phyloP scores from a whole-genome alignment of 2,888 invertebrate genomes.

The Drosophila barbarae region DNA sequence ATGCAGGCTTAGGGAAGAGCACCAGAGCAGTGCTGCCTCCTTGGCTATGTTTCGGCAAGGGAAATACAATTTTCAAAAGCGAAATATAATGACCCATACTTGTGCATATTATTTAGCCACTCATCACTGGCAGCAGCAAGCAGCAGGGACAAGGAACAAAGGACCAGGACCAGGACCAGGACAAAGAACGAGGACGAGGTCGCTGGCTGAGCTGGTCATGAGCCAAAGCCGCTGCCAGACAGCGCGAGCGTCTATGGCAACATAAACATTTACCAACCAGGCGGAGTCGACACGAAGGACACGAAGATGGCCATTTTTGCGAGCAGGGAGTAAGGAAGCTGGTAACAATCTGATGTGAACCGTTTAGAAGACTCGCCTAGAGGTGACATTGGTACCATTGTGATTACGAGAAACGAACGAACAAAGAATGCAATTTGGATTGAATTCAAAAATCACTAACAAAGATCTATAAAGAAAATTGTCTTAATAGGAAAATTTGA shows the following conservation, averaged over 20 bases:
- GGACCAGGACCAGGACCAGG: neutral
- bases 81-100: slow-evolving; percentile 9
- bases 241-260: slow-evolving; percentile 33
- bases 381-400: slow-evolving; percentile 3
- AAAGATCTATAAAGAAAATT: neutral
- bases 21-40: slow-evolving; percentile 9
- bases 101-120: slow-evolving; percentile 1
- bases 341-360: slow-evolving; percentile 14
- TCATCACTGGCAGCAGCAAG: slow-evolving; percentile 9
- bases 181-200: neutral
- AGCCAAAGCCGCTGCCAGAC: slow-evolving; percentile 35
- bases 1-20: slow-evolving; percentile 19
- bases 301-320: neutral
- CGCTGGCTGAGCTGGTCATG: slow-evolving; percentile 24
- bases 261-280: slow-evolving; percentile 33
- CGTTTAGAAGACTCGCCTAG: slow-evolving; percentile 20
- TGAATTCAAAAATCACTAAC: neutral
- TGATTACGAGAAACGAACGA: slow-evolving; percentile 1
- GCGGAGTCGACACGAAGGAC: neutral
- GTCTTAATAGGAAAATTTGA: neutral
- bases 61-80: neutral
- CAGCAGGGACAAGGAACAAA: neutral
- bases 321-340: neutral
- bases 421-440: neutral
- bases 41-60: neutral